Base-by-base conservation (phyloP, 2,113 vertebrate species). In the Todiramphus saurophagus region DNA sequence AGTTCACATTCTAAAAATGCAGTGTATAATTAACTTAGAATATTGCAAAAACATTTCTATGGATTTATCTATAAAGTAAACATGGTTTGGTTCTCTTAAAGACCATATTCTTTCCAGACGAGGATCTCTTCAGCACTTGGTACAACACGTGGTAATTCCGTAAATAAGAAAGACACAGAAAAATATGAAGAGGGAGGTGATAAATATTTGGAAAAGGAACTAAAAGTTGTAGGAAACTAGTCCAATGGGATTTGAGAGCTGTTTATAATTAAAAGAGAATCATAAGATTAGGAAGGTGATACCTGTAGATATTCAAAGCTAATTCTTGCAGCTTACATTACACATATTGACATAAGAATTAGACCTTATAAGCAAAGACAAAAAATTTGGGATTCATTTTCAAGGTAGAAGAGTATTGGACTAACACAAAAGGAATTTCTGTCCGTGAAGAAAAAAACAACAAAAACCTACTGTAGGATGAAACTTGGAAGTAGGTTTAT, bases 1-100 rank as follows among this genome's bases (percentile, higher is more conserved):
- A 16, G 7, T 44, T 87, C 0, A 0, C 3, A 1, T 62, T 7
- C 5, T 39, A 72, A 79, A 78, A 89, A 33, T 30, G 39, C 33
- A 44, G 10, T 27, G 10, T 13, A 39, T 28, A 64, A 59, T 39
- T 87, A 56, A 82, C 13, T 56, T n/a, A 85, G 30, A 63, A 51
- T 66, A 63, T 56, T 73, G 7, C 5, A 68, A 64, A 84, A 82
- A 13, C 1, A 2, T 78, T 82, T 72, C 2, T 67, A 18, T 78
- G 7, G 18, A 13, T 76, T 67, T 59, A 33, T 53, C 24, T 48
- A 1, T 56, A 76, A 60, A 72, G 19, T 44, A 82, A 72, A 56
- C 4, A 20, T 48, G 33, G 5, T 50, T 76, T 82, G 6, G 10
- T 77, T 50, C 7, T 63, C 41, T 74, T 41, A 77, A 81, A 66